Evolutionary conservation across 2,797 vertebrate species (phyloP).

Genomic region (Spinus olivaceus): DNA sequence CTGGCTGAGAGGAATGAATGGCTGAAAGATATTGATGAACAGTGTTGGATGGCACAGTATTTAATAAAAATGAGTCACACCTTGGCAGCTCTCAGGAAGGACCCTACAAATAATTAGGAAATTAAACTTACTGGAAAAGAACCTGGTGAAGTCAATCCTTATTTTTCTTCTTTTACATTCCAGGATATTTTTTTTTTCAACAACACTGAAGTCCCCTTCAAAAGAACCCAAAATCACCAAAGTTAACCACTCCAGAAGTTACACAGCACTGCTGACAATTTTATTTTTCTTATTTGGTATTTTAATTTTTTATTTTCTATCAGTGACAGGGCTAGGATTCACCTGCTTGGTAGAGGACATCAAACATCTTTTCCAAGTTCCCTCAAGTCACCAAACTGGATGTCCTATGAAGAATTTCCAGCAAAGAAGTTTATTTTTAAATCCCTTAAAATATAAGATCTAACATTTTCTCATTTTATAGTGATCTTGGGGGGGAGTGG

Average conservation of each 20-base stretch:
- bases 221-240: rapidly evolving
- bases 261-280: background rate
- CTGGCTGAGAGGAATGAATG: constrained; percentile 39
- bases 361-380: background rate
- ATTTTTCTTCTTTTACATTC: background rate
- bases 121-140: constrained; percentile 59
- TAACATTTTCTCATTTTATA: background rate
- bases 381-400: background rate
- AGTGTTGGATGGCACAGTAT: background rate
- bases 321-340: background rate
- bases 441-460: background rate
- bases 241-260: background rate
- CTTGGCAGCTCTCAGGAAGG: constrained; percentile 30
- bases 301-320: background rate
- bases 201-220: background rate
- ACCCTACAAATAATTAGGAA: constrained; percentile 49
- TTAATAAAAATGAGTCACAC: constrained; percentile 56
- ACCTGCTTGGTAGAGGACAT: background rate
- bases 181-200: background rate
- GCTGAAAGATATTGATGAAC: constrained; percentile 55
- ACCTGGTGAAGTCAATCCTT: background rate
- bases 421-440: background rate
- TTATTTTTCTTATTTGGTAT: background rate
- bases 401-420: background rate
- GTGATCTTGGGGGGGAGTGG: rapidly evolving